Conservation (phyloP, 35 echinoderm and acorn worm genomes). For the Lytechinus pictus region DNA sequence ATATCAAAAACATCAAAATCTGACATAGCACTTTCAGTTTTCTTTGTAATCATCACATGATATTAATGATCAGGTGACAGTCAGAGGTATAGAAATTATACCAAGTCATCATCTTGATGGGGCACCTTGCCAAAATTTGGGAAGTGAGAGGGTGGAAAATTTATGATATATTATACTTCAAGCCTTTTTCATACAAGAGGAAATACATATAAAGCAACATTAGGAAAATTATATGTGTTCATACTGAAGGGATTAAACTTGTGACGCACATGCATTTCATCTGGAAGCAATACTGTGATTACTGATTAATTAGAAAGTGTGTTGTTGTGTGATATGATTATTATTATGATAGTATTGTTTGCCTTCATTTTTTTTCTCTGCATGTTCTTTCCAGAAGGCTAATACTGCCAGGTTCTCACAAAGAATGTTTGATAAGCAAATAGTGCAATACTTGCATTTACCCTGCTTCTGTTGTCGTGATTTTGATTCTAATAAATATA, state of each 20-base stretch:
- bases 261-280: too few species aligned
- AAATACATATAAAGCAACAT: not conserved
- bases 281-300: too few species aligned
- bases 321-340: too few species aligned
- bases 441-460: too few species aligned
- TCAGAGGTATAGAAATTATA: not conserved
- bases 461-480: too few species aligned
- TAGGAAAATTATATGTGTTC: not conserved
- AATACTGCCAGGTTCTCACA: not conserved
- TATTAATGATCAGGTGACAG: not conserved
- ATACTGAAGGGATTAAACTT: not conserved
- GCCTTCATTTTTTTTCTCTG: too few species aligned
- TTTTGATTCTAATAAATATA: too few species aligned
- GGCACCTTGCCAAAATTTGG: not conserved
- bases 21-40: not conserved
- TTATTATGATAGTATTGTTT: too few species aligned
- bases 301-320: too few species aligned
- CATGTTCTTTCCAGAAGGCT: too few species aligned
- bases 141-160: not conserved
- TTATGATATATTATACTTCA: not conserved
- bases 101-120: conserved; percentile 10
- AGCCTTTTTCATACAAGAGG: not conserved
- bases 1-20: not conserved
- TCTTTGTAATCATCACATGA: not conserved
- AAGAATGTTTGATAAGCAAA: not conserved